These are phyloP conservation scores for Zaprionus africanus DNA, from an alignment of 1,140 invertebrate species.

Conservation along the genomic window DNA sequence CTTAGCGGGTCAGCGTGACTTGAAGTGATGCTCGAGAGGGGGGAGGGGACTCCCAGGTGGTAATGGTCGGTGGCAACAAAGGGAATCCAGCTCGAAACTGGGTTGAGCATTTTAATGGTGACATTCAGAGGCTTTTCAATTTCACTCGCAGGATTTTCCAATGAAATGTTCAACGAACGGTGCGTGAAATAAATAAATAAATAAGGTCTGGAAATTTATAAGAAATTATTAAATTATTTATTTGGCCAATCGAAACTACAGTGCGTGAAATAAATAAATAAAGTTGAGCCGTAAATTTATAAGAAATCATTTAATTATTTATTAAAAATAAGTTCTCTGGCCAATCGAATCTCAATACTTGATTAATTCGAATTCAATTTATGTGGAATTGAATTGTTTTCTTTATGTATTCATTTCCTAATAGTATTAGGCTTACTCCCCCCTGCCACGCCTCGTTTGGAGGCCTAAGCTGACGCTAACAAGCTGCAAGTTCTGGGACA, in stretches of 20 bases:
- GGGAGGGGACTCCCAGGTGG: slow-evolving; percentile 31
- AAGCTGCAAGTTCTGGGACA: slow-evolving; percentile 51
- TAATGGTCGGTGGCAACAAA: slow-evolving; percentile 52
- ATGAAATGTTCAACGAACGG: slow-evolving; percentile 4
- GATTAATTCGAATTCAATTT: background rate
- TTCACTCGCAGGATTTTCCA: slow-evolving; percentile 2
- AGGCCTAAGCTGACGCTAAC: slow-evolving; percentile 62
- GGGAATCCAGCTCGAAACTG: slow-evolving; percentile 55
- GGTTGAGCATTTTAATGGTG: slow-evolving; percentile 73
- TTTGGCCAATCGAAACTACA: background rate
- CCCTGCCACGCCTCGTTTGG: slow-evolving; percentile 4
- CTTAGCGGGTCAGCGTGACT: slow-evolving; percentile 62
- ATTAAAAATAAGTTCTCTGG: background rate
- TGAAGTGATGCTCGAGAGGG: background rate
- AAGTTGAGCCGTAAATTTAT: background rate
- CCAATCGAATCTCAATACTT: background rate
- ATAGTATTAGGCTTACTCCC: background rate
- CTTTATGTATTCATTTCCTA: background rate
- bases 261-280: background rate
- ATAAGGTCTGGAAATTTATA: no score
- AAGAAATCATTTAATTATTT: background rate
- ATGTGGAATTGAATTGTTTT: background rate
- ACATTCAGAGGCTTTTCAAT: slow-evolving; percentile 60
- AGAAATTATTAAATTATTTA: background rate
- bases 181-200: background rate